Conservation (phyloP, 2,113 vertebrate species). For the Furnarius figulus region DNA sequence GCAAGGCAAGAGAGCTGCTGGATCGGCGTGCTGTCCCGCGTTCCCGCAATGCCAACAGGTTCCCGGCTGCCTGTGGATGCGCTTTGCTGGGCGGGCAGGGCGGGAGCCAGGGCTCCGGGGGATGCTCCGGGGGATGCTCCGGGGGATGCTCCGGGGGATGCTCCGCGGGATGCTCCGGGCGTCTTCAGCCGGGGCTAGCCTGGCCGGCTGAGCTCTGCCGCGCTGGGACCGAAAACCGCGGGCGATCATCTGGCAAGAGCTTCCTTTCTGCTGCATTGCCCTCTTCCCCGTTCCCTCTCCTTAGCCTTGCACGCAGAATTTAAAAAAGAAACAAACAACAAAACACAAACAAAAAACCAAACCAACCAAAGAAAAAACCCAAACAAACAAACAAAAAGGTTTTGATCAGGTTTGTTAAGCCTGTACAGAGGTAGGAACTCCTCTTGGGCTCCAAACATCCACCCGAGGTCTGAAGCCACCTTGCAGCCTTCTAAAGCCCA, state of each 20-base stretch:
- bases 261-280: neutral
- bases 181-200: neutral
- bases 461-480: neutral
- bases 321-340: too few relatives aligned
- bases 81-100: neutral
- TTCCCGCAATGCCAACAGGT: accelerated
- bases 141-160: too few relatives aligned
- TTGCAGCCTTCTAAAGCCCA: neutral
- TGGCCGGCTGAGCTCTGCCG: neutral
- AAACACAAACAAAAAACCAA: neutral
- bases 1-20: neutral
- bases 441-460: neutral
- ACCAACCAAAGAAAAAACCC: too few relatives aligned
- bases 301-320: neutral
- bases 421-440: neutral
- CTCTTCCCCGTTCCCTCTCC: neutral
- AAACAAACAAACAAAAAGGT: too few relatives aligned
- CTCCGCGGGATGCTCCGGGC: neutral
- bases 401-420: neutral
- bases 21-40: accelerated
- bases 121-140: neutral
- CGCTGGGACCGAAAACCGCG: accelerated
- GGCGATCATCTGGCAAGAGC: accelerated
- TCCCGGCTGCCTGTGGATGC: neutral
- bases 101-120: neutral